phyloP scores from a whole-genome alignment of 2,113 vertebrate species.

The Coregonus clupeaformis region DNA sequence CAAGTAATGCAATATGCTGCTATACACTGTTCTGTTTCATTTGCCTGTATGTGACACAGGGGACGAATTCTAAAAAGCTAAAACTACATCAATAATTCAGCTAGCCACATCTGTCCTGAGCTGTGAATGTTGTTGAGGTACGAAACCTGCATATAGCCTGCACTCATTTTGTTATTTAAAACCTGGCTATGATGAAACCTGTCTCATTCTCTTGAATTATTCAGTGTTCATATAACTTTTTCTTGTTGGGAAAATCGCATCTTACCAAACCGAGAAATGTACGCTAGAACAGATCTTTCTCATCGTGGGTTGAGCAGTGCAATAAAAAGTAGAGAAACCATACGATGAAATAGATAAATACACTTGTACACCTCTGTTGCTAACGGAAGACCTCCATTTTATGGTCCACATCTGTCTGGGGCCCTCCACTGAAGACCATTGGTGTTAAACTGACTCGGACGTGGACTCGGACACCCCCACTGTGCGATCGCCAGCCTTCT shows the following conservation, averaged over 20 bases:
- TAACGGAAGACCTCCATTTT: conserved; percentile 17
- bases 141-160: conserved; percentile 49
- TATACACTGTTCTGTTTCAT: background rate
- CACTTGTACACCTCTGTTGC: no score
- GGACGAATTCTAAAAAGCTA: conserved; percentile 57
- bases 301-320: background rate
- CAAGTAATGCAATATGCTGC: background rate
- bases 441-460: conserved; percentile 7
- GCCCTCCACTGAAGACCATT: background rate
- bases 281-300: background rate
- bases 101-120: conserved; percentile 52
- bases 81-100: conserved; percentile 61
- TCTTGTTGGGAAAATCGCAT: background rate
- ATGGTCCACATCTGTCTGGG: conserved; percentile 43
- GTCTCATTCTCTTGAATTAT: conserved; percentile 43
- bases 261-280: background rate
- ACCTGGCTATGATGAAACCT: conserved; percentile 28
- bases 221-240: conserved; percentile 11
- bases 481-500: conserved; percentile 30
- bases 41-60: conserved; percentile 24
- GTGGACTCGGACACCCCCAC: background rate
- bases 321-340: background rate
- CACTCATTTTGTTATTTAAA: conserved; percentile 51
- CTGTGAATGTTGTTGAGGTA: conserved; percentile 25
- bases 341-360: background rate